Percentiles rank a stretch among this genome's conserved stretches.
phyloP scores from a whole-genome alignment of 2,113 vertebrate genomes.

The Spea multiplicata region DNA sequence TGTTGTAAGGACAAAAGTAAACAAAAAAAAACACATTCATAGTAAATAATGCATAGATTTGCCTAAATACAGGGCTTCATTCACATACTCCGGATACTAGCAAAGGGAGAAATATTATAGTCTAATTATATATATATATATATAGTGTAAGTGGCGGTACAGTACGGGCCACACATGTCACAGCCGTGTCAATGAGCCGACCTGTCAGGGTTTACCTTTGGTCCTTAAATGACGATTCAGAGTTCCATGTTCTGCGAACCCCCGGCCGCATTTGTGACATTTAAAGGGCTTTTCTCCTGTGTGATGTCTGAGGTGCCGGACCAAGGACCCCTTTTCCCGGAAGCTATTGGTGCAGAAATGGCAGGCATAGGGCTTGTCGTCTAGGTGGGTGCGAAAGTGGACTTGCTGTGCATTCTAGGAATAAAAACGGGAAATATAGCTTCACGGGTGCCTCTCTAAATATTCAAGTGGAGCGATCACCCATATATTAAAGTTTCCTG shows the following conservation, averaged over 20 bases:
- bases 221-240: slow-evolving; percentile 91
- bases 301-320: slow-evolving; percentile 93
- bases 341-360: slow-evolving; percentile 87
- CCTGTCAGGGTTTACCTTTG: slow-evolving; percentile 74
- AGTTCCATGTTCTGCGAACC: slow-evolving; percentile 92
- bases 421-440: not conserved
- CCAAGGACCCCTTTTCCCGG: slow-evolving; percentile 91
- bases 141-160: too few species aligned
- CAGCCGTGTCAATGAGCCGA: not conserved
- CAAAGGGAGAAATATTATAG: too few species aligned
- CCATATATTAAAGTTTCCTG: too few species aligned
- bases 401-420: slow-evolving; percentile 93
- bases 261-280: slow-evolving; percentile 84
- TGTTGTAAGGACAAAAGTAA: too few species aligned
- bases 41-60: too few species aligned
- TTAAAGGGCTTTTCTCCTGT: slow-evolving; percentile 95
- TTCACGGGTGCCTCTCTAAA: not conserved
- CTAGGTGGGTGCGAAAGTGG: slow-evolving; percentile 88
- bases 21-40: too few species aligned
- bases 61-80: too few species aligned
- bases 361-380: slow-evolving; percentile 88
- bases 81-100: too few species aligned
- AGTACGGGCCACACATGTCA: too few species aligned
- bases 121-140: too few species aligned
- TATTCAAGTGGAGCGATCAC: not conserved